Base-by-base conservation (phyloP, 2,888 invertebrate genomes). In the Amitus sp. region DNA sequence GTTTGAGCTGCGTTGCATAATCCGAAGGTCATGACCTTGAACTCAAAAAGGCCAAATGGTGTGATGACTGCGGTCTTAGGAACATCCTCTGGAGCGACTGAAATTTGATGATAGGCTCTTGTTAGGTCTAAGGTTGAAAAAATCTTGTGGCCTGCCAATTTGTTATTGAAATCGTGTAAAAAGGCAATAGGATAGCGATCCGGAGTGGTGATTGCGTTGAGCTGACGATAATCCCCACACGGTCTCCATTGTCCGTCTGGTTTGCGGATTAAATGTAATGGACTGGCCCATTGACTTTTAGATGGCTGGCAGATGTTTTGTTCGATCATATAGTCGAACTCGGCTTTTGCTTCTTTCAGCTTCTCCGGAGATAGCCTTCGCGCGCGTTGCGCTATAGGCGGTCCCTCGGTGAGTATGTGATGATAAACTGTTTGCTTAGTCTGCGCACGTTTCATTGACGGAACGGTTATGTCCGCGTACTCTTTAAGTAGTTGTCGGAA, bases 181-280 rank as follows among this genome's bases (percentile, higher is more conserved):
- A 73, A 70, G 0, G 70, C 69, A 1, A 77, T 53, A 0, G 77
- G 75, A 51, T 79, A 76, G 0, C 70, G 20, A 61, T 80, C 77
- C 0, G 76, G 76, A 0, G 69, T 43, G 0, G 66, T 60, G 5
- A 54, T 43, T 4, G 56, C 61, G 12, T 76, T 76, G n/a, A n/a
- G n/a, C n/a, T n/a, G n/a, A n/a, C 74, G 42, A 47, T 71, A 75
- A 42, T 77, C 76, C 1, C 72, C 74, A 45, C 73, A 75, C 0
- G 67, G 63, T 17, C 71, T 52, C 66, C 71, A 65, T 0, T 59
- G 56, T 4, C 62, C 72, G 10, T 46, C 20, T 23, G 67, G 69
- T 49, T 75, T 80, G 4, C 55, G 58, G 0, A 69, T 74, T 19
- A 76, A 43, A 52, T 77, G 78, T 0, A 83, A 62, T 1, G 80